Evolutionary conservation across 1,140 invertebrate species (phyloP).

Genomic region (Mamestra configurata): DNA sequence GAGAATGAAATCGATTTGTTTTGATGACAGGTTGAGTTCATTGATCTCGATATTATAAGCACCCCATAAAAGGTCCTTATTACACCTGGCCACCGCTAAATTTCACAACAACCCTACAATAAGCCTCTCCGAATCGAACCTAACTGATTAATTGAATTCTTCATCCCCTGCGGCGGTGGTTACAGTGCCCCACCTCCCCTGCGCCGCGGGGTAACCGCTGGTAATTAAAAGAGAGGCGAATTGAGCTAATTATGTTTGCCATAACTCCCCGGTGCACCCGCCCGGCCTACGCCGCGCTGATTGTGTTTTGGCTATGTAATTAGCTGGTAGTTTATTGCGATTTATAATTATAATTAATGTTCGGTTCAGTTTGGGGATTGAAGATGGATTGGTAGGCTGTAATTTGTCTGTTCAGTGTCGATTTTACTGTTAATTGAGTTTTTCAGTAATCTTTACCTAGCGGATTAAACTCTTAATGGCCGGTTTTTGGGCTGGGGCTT

Average conservation of each 20-base stretch:
- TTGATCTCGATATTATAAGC: too few species aligned
- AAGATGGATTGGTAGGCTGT: not conserved
- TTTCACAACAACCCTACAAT: not conserved
- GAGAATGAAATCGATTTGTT: too few species aligned
- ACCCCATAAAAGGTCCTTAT: too few species aligned
- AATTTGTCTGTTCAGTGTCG: not conserved
- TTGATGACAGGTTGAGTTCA: too few species aligned
- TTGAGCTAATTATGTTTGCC: slow-evolving; percentile 65
- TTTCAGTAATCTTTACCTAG: too few species aligned
- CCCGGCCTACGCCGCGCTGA: slow-evolving; percentile 42
- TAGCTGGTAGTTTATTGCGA: slow-evolving; percentile 31
- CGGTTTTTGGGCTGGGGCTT: too few species aligned
- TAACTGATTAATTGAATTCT: slow-evolving; percentile 47
- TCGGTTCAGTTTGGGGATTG: not conserved
- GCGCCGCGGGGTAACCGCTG: slow-evolving; percentile 34
- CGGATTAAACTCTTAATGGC: too few species aligned
- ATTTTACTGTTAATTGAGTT: too few species aligned
- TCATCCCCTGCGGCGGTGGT: slow-evolving; percentile 1
- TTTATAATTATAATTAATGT: slow-evolving; percentile 35
- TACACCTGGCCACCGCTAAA: too few species aligned
- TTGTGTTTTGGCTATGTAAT: slow-evolving; percentile 57
- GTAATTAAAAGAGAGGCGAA: slow-evolving; percentile 59
- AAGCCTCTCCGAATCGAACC: not conserved
- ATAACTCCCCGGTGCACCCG: slow-evolving; percentile 47
- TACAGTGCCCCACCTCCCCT: not conserved